Conservation (phyloP, 2,888 invertebrate genomes). For the Dynastes tityus region DNA sequence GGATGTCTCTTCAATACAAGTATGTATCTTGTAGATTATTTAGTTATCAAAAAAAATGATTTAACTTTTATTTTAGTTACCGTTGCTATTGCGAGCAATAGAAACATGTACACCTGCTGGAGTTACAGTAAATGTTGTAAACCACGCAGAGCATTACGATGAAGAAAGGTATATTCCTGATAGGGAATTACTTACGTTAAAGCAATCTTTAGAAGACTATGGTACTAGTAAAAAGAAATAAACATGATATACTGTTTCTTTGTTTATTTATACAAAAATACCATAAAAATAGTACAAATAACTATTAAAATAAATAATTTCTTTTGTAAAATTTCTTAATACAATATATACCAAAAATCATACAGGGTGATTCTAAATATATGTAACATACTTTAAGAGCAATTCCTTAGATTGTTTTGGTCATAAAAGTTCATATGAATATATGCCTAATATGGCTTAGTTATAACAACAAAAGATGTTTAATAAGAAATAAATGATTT, state of each 20-base stretch:
- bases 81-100: slow-evolving; percentile 82
- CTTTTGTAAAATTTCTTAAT: background rate
- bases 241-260: slow-evolving; percentile 14
- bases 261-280: slow-evolving; percentile 47
- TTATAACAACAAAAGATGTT: too few species aligned
- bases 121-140: slow-evolving; percentile 80
- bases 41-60: background rate
- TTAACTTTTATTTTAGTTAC: slow-evolving; percentile 69
- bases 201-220: slow-evolving; percentile 82
- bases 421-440: too few species aligned
- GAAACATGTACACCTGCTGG: slow-evolving; percentile 86
- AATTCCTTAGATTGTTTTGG: too few species aligned
- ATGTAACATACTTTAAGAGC: too few species aligned
- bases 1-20: slow-evolving; percentile 64
- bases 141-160: slow-evolving; percentile 79
- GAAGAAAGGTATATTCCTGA: slow-evolving; percentile 89
- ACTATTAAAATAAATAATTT: slow-evolving; percentile 39
- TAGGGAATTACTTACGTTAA: slow-evolving; percentile 82
- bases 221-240: slow-evolving; percentile 71
- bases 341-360: slow-evolving; percentile 5
- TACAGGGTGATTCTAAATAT: too few species aligned
- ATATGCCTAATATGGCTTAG: too few species aligned
- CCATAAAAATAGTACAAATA: slow-evolving; percentile 26
- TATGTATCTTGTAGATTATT: slow-evolving; percentile 43
- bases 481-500: too few species aligned